Base-by-base conservation (phyloP, 2,113 vertebrate genomes). In the Engystomops pustulosus region DNA sequence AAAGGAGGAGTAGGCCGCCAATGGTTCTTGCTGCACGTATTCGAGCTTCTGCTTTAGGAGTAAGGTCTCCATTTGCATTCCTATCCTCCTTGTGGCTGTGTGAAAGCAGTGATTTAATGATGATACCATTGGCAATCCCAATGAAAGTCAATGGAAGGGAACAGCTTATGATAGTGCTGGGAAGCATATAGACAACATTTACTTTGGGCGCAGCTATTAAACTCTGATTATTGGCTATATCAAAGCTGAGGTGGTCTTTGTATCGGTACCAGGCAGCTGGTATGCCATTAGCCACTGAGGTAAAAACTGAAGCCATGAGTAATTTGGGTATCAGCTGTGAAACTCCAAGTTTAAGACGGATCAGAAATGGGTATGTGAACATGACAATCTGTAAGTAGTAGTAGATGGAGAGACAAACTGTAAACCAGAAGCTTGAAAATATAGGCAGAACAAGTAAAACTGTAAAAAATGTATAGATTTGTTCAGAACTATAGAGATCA, bases 401-500 rank as follows among this genome's bases (percentile, higher is more conserved):
- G 78, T 89, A 78, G 53, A 91, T 75, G n/a, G 89, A 87, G 72
- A 91, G 88, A 58, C 90, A 89, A n/a, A 86, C 70, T n/a, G 78
- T 1, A 0, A 90, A 12, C 89, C 89, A 90, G 65, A 90, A 68
- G 60, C 75, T 30, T 4, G 36, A 53, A 47, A 86, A 85, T 25
- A 88, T 85, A 2, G 30, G 5, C 4, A 85, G 81, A 82, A 86
- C 69, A 86, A 88, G 87, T 4, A 90, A 53, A 20, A 86, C 11
- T 5, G 81, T 17, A 58, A 83, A 60, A 53, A 71, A 44, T 41
- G 80, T 72, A 45, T 72, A 83, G 41, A 83, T 60, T 0, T 41
- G 12, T 14, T 72, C 51, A 18, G 80, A 83, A 15, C 53, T 60
- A 12, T 83, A 83, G 23, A 83, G 25, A 15, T 83, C 51, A 60